Evolutionary conservation across 1,140 invertebrate genomes (phyloP), one percentile per base, ranked within the genome.

Genomic region (Venustaconcha ellipsiformis): DNA sequence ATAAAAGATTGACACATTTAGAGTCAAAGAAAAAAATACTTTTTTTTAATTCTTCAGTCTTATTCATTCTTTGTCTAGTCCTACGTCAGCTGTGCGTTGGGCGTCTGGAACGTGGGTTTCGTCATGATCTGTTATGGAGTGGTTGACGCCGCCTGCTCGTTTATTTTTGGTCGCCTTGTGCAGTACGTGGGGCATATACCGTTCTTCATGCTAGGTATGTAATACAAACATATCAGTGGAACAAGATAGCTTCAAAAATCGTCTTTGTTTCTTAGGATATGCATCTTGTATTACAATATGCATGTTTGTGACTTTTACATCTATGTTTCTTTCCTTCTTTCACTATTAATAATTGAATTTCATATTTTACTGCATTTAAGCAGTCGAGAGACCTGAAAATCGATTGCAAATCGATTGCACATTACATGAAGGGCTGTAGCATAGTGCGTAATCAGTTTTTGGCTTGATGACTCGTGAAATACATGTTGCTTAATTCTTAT

Each of bases 121-220:
- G 96, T 99, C 11, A 96, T 98, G 94, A 97, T 98, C 82, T 97
- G 95, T 87, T 98, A 98, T 88, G 97, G 97, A 5, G 94, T 97
- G 0, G 95, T 95, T 2, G 97, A 98, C 88, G 96, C 96, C 0
- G 90, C 95, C 13, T 96, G 95, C 86, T 97, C 96, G 3, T 91
- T 98, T 30, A 89, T 95, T 4, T 98, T 98, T 86, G 96, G 97
- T 0, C 94, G 95, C 0, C 91, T 97, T 57, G 97, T 98, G 93
- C 97, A 97, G 87, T 95, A 94, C 87, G 94, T 97, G 67, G 97
- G 97, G 6, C 92, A 97, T 78, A 92, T 94, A 70, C 95, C 96
- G 0, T 94, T 99, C 86, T 94, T 96, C 57, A 92, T 97, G 30
- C 91, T 94, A 18, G 95, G 87, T 88, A 80, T 48, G 37, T 48